Conservation (phyloP, 2,888 invertebrate genomes). For the Cyclophora punctaria region DNA sequence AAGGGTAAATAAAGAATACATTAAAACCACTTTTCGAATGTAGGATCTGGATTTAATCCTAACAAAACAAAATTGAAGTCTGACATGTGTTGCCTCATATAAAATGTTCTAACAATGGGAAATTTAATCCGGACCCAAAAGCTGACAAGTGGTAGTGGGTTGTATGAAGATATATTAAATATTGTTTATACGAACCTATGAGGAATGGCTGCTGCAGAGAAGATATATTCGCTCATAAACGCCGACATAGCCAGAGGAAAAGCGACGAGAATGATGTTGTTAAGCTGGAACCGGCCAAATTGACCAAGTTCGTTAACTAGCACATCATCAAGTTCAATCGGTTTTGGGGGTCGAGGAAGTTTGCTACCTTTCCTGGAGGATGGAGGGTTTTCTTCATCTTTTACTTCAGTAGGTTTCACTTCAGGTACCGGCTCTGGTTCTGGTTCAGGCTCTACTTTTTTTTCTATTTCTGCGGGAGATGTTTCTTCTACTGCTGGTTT, state of each 20-base stretch:
- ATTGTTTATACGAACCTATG: conserved; percentile 73
- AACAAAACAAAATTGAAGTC: no score
- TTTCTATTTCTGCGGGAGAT: neutral
- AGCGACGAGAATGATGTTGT: conserved; percentile 75
- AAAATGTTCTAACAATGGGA: no score
- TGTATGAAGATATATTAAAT: neutral
- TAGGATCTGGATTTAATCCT: no score
- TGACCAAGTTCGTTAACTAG: conserved; percentile 74
- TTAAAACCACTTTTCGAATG: no score
- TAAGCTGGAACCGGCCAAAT: conserved; percentile 79
- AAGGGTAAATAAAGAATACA: no score
- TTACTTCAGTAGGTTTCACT: no score
- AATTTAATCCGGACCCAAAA: no score
- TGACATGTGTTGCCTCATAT: no score
- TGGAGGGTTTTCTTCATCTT: no score
- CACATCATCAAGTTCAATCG: conserved; percentile 64
- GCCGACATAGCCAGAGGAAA: conserved; percentile 79
- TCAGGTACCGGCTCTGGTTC: no score
- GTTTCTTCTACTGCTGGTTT: neutral
- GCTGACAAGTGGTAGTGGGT: no score
- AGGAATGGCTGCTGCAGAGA: conserved; percentile 79
- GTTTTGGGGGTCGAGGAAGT: conserved; percentile 12
- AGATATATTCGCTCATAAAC: conserved; percentile 80
- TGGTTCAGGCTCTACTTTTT: no score
- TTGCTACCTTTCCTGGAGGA: conserved; percentile 15